Evolutionary conservation across 2,113 vertebrate genomes (phyloP), one percentile per base, ranked within the genome.

Genomic region (Sterna hirundo): DNA sequence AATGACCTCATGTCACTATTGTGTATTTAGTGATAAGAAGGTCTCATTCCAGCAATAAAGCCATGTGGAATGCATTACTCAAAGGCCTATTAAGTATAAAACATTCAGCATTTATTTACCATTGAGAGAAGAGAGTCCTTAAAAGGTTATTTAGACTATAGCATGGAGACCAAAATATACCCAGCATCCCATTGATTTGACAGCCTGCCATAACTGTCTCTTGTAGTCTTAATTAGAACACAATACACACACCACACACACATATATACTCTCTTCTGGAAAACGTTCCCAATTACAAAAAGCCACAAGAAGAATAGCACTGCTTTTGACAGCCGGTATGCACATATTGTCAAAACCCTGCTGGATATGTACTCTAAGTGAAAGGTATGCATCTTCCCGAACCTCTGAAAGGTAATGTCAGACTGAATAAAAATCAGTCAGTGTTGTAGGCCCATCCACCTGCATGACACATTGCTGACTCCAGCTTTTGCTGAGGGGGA

Each of bases 131-230:
- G 30, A 29, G 57, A 95, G 79, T 77, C 95, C 96, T 97, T 97
- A 96, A 95, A 96, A 95, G 90, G 93, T 94, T 97, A 94, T 94
- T 96, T 84, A 92, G 88, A 85, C 46, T 87, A 62, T 42, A 70
- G 49, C 32, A 36, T 3, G 6, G 89, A 90, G 64, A 78, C 93
- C 90, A 78, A 96, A 97, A 94, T 95, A 95, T 54, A 95, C 42
- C 25, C 68, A 86, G 77, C 6, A n/a, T 90, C 55, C 86, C 44
- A 79, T 6, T 82, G 93, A 87, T 89, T 94, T 97, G 91, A 88
- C 93, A 96, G 95, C 58, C 83, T 96, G 83, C 92, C 83, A 89
- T 79, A 90, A 87, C 54, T 86, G 21, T 74, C 76, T 86, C 58
- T 6, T 60, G 83, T 27, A 88, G n/a, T 13, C 55, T 49, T 95